Percentiles rank a stretch among this genome's conserved stretches.
Evolutionary conservation across 30 jellyfish, hydroid and myxozoan genomes (phyloP).

Genomic region (Calvadosia cruxmelitensis): DNA sequence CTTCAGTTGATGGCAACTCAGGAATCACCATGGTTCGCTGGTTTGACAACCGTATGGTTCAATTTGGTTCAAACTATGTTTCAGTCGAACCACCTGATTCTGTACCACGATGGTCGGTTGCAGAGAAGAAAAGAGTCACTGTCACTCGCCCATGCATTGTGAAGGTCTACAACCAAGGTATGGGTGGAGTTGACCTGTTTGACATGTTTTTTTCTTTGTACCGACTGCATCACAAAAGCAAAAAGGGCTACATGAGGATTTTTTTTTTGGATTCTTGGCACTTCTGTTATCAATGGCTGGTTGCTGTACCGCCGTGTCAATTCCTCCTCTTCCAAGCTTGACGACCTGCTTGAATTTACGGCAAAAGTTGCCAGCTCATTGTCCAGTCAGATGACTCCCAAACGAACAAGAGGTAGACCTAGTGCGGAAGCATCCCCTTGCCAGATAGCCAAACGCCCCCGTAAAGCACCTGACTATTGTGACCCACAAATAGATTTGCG

Average conservation of each 20-base stretch:
- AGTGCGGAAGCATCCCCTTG: not conserved
- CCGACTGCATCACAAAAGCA: slow-evolving; percentile 25
- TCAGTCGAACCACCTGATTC: slow-evolving; percentile 21
- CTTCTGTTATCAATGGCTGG: slow-evolving; percentile 24
- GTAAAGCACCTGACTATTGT: slow-evolving; percentile 20
- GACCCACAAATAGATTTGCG: slow-evolving; percentile 20
- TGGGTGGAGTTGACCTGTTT: slow-evolving; percentile 40
- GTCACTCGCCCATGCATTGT: slow-evolving; percentile 29
- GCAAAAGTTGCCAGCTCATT: slow-evolving; percentile 11
- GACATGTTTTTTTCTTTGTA: slow-evolving; percentile 29
- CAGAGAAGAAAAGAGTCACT: slow-evolving; percentile 2
- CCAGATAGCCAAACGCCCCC: slow-evolving; percentile 7
- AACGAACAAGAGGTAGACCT: slow-evolving; percentile 21
- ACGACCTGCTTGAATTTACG: slow-evolving; percentile 23
- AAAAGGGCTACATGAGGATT: slow-evolving; percentile 26
- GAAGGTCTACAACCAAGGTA: slow-evolving; percentile 19
- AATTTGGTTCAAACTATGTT: slow-evolving; percentile 13
- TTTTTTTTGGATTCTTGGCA: slow-evolving; percentile 21
- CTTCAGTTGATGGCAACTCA: slow-evolving; percentile 37
- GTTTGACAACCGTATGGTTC: slow-evolving; percentile 46
- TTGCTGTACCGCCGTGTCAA: slow-evolving; percentile 14
- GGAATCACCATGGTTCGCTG: slow-evolving; percentile 32
- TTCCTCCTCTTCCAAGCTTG: slow-evolving; percentile 9
- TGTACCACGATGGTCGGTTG: slow-evolving; percentile 21
- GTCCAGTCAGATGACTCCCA: slow-evolving; percentile 3